Base-by-base conservation (phyloP, 2,888 invertebrate genomes). In the Steinernema hermaphroditum region DNA sequence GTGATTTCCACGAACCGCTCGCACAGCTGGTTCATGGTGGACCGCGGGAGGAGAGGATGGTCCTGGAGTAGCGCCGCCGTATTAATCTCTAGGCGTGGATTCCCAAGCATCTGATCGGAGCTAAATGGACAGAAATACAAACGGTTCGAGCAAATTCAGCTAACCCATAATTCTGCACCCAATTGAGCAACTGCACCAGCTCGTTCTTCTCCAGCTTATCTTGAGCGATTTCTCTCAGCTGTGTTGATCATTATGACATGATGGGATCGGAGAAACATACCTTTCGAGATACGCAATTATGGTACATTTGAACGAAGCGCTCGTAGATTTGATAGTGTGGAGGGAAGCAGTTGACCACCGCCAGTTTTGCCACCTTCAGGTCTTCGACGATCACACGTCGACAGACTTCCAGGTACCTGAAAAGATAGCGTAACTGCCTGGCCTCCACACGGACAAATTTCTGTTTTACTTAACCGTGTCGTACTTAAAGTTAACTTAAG, bases 161-260 rank as follows among this genome's bases (percentile, higher is more conserved):
- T 82, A 82, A 89, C 88, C 87, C 86, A 87, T 98, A 98, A 0
- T 93, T 93, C 86, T 94, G 94, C 78, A 94, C 91, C 97, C 97
- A 98, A 0, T 93, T 92, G 9, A 98, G 89, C 71, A 98, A 88
- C 0, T 96, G 93, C 0, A 97, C 95, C 87, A 94, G 94, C 88
- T 98, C 98, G 87, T 96, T 96, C 49, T 96, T 96, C 89, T 96
- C 93, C 71, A 97, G 88, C 0, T 94, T 94, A 81, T 91, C 92
- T 44, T 91, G 90, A n/a, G 94, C 93, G 62, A 94, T 91, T 84
- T 94, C 94, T 88, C 93, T 92, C 19, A 96, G 88, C 92, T 90
- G 83, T n/a, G n/a, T n/a, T n/a, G n/a, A n/a, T n/a, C n/a, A n/a
- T n/a, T n/a, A n/a, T n/a, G n/a, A n/a, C n/a, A n/a, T n/a, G n/a